Base-by-base conservation (phyloP, 1,140 invertebrate genomes). In the Meteorus sp. region DNA sequence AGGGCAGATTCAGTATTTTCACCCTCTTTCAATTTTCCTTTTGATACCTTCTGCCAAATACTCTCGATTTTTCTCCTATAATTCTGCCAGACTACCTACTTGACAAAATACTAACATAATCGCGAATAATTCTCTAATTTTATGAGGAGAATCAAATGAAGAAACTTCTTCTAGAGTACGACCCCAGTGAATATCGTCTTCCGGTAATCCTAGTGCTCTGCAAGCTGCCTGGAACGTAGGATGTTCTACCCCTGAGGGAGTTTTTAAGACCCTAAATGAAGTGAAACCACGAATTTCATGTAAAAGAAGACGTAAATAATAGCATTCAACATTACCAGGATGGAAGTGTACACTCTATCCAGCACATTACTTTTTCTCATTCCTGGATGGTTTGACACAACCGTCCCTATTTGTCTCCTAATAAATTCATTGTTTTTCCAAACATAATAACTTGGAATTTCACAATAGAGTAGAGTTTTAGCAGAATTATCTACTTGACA, bases 281-380 rank as follows among this genome's bases (percentile, higher is more conserved):
- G 45, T 75, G 9, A 77, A 71, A 23, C 79, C 79, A 62, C 50
- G 69, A 64, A 82, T 57, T 62, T 73, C 47, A 62, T 69, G 48
- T 63, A 83, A 67, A 50, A 82, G 65, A 47, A 82, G 33, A 55
- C 73, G 63, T 48, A 82, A 61, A 71, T 74, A 71, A 68, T 63
- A 81, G 37, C 71, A 70, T 68, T 79, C 73, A 7, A 53, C 56
- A 44, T 75, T 67, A 17, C 71, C 73, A 13, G 74, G 72, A 66
- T 73, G 67, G 33, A 81, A 8, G 64, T 67, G 61, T 80, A 77
- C n/a, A 79, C 66, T 63, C 71, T 61, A 48, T 67, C 67, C 37
- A 76, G 47, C 39, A 63, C 60, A 65, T 69, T 60, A 13, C 56
- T 60, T 64, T 70, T 65, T 62, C 64, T 67, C 56, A 63, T 62